These are phyloP conservation scores for Microctenopoma lineatum DNA, from an alignment of 2,797 vertebrate genomes.

Conservation along the genomic window DNA sequence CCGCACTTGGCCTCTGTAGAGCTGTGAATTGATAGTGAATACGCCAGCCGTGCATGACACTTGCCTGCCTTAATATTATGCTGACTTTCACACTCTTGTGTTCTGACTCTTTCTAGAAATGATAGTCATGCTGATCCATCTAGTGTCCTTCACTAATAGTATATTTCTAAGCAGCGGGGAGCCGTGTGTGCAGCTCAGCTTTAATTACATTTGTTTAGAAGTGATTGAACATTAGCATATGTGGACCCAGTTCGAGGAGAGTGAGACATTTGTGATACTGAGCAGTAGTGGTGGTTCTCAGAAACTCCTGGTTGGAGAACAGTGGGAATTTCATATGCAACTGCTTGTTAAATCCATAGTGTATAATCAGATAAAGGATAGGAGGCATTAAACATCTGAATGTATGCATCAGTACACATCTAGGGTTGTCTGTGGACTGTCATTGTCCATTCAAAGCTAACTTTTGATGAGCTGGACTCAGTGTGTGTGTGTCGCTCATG, in stretches of 20 bases:
- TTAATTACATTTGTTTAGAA: background rate
- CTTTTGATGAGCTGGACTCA: background rate
- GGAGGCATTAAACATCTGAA: no score
- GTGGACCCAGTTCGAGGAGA: background rate
- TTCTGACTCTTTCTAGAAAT: background rate
- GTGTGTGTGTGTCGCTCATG: background rate
- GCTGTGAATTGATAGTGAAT: background rate
- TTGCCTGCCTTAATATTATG: background rate
- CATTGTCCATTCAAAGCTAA: background rate
- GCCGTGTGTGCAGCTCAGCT: background rate
- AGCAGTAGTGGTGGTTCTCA: background rate
- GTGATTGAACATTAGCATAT: background rate
- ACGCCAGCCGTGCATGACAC: background rate
- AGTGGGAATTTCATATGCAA: background rate
- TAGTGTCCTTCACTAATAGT: no score
- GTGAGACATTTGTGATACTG: background rate
- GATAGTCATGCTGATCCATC: no score
- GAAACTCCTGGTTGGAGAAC: background rate
- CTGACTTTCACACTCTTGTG: background rate
- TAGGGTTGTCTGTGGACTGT: no score
- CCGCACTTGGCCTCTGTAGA: background rate
- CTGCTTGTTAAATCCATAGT: no score
- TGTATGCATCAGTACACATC: no score
- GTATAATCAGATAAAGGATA: no score
- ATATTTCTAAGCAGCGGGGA: background rate